A percentile compares a stretch with the other conserved stretches of the same genome.
phyloP scores from a whole-genome alignment of 1,140 invertebrate genomes.

The Pseudomyrmex gracilis region DNA sequence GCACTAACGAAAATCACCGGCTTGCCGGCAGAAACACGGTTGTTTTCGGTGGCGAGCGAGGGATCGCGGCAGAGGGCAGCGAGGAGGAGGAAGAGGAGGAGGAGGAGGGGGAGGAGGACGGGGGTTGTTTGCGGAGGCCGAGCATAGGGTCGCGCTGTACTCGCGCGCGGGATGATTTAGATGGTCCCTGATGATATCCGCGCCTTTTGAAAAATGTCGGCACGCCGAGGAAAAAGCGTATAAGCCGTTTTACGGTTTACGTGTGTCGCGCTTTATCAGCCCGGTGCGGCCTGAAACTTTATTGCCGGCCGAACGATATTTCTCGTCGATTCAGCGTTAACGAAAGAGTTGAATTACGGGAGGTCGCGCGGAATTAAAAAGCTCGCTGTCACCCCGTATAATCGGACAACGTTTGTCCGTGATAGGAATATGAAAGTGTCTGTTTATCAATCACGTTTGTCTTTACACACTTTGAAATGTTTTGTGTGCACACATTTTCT shows the following conservation, averaged over 20 bases:
- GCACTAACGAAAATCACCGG: conserved; percentile 79
- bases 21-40: conserved; percentile 47
- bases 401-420: conserved; percentile 33
- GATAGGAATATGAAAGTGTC: conserved; percentile 13
- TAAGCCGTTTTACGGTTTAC: conserved; percentile 62
- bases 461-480: too few species aligned
- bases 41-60: conserved; percentile 34
- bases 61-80: conserved; percentile 14
- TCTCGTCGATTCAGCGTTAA: conserved; percentile 73
- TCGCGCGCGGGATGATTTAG: conserved; percentile 72
- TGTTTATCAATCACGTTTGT: conserved; percentile 9
- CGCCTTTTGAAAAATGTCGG: conserved; percentile 75
- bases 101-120: neutral
- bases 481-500: neutral
- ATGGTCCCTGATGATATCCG: conserved; percentile 74
- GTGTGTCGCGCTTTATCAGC: conserved; percentile 67
- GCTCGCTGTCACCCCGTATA: conserved; percentile 30
- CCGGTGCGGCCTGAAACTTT: conserved; percentile 60
- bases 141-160: conserved; percentile 71
- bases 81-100: too few species aligned
- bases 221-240: conserved; percentile 66
- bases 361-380: conserved; percentile 59
- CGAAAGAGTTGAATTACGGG: conserved; percentile 50
- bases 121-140: conserved; percentile 67
- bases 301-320: conserved; percentile 67